Conservation (phyloP, 2,888 invertebrate species). For the Heliconius ethilla region DNA sequence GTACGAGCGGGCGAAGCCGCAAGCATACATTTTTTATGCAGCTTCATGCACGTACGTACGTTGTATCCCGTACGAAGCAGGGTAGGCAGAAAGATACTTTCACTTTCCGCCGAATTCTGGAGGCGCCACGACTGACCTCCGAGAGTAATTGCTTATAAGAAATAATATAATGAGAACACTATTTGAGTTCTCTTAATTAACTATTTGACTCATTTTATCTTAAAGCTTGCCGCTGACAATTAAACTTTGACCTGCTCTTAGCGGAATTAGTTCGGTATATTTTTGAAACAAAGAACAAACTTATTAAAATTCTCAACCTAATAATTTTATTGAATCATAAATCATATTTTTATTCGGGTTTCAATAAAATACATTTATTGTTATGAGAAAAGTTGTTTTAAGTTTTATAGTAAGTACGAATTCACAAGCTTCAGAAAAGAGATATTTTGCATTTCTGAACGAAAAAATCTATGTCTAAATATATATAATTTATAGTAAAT, state of each 20-base stretch:
- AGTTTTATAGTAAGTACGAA: too few species aligned
- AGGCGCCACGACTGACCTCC: too few species aligned
- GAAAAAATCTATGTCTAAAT: too few species aligned
- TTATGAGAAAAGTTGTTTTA: too few species aligned
- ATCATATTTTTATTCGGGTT: background rate
- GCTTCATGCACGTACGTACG: too few species aligned
- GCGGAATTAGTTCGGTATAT: constrained; percentile 25
- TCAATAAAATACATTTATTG: too few species aligned
- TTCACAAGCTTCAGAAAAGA: too few species aligned
- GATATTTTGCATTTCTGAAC: too few species aligned
- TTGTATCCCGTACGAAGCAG: background rate
- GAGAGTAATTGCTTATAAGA: background rate
- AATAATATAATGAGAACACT: background rate
- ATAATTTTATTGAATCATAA: constrained; percentile 21
- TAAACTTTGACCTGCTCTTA: constrained; percentile 30
- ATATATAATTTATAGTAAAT: background rate
- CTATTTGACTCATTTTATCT: constrained; percentile 28
- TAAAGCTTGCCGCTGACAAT: constrained; percentile 28
- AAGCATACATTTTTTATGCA: background rate
- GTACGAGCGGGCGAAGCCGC: too few species aligned
- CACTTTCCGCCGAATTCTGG: background rate
- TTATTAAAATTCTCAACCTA: constrained; percentile 52
- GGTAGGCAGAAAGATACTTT: background rate
- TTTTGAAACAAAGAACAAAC: constrained; percentile 21
- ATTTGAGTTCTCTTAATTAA: constrained; percentile 22